Evolutionary conservation across 1,140 invertebrate genomes (phyloP), one percentile per base, ranked within the genome.

Genomic region (Hyles euphorbiae): DNA sequence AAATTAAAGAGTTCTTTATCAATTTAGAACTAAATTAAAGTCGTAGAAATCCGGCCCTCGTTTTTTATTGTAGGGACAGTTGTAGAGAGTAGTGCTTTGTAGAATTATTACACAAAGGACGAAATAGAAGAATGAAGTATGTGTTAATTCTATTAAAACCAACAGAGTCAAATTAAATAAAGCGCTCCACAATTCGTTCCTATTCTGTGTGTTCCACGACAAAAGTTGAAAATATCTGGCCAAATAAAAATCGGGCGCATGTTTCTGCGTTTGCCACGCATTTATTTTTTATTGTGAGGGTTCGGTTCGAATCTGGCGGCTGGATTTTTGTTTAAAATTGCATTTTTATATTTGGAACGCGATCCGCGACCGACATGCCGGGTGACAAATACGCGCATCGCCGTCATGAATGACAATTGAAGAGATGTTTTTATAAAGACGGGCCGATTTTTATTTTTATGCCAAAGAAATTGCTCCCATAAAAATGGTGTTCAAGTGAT

Each of bases 341-440:
- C 83, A 85, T 87, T 87, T 86, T 85, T 85, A 86, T 86, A 85
- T 88, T 88, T 84, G 82, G 76, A 76, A 79, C 82, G 79, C 82
- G 79, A 83, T 74, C 74, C 78, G 78, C 69, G 67, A 68, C 63
- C 72, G 71, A 67, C 77, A 76, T 73, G 76, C 65, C 74, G 76
- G 75, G 78, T 88, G 85, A 88, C 85, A 88, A 88, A 88, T 88
- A 88, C 83, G 76, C 83, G 70, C 57, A 51, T 57, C 78, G 78
- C 76, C 72, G 82, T 78, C 77, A 88, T 88, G 86, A 88, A 88
- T 88, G 86, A 87, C 86, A 88, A 88, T 88, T 76, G 76, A 83
- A 81, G 81, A 81, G 81, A 87, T 88, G 83, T 84, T 88, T 88
- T 88, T 86, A 84, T 86, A 86, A 88, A 84, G 83, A 88, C 70